Percentiles rank a stretch among this genome's conserved stretches.
Evolutionary conservation across 2,797 vertebrate species (phyloP).

Genomic region (Gouania willdenowi): DNA sequence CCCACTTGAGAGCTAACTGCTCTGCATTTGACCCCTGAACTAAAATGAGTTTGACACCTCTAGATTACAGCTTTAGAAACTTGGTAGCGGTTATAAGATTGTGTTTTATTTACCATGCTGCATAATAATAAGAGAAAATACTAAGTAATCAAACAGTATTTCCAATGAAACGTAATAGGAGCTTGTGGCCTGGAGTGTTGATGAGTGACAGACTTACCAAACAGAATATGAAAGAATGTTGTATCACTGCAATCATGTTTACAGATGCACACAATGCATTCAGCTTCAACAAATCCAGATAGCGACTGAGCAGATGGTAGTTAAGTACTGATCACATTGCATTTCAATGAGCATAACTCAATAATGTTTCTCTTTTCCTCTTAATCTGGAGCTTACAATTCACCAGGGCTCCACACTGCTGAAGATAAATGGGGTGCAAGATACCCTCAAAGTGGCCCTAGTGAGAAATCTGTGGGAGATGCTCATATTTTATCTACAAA

Average conservation of each 20-base stretch:
- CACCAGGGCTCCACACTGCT: conserved; percentile 56
- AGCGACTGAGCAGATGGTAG: conserved; percentile 33
- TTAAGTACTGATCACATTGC: conserved; percentile 37
- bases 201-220: conserved; percentile 19
- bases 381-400: conserved; percentile 49
- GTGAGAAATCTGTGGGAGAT: conserved; percentile 71
- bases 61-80: no score
- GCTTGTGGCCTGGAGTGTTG: conserved; percentile 8
- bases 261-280: conserved; percentile 7
- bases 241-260: conserved; percentile 21
- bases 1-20: no score
- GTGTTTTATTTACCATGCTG: conserved; percentile 13
- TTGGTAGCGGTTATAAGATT: no score
- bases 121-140: conserved; percentile 3
- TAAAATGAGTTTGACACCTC: no score
- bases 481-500: conserved; percentile 77
- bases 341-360: conserved; percentile 52
- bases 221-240: conserved; percentile 26
- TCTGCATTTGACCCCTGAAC: no score
- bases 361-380: conserved; percentile 34
- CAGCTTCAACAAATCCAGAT: conserved; percentile 22
- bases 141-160: conserved; percentile 7
- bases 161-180: conserved; percentile 17
- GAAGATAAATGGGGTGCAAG: conserved; percentile 67
- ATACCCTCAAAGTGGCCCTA: conserved; percentile 71